Base-by-base conservation (phyloP, 2,888 invertebrate genomes). In the Philereme transversata region DNA sequence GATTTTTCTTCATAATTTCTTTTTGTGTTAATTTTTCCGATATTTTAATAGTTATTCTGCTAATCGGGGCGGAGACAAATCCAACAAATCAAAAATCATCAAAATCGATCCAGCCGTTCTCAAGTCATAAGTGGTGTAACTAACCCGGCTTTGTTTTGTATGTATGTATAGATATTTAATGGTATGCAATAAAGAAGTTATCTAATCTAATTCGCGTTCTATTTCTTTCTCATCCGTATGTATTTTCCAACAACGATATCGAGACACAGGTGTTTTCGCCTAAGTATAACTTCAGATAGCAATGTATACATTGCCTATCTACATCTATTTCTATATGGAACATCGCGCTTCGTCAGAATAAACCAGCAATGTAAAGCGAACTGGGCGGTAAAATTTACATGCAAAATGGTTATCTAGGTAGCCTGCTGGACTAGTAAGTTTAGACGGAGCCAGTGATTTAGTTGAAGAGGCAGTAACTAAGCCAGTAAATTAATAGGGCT, bases 301-400 rank as follows among this genome's bases (percentile, higher is more conserved):
- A 64, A 69, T 69, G 62, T 65, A 69, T 68, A 67, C 69, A 68
- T 69, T 63, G 60, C 65, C 65, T 60, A 65, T 62, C 60, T 65
- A 60, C 34, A 51, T 43, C 69, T 50, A 51, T 64, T 58, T 56
- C 57, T 60, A 57, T 68, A 68, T 63, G 22, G 22, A 22, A 22
- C 22, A 22, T 22, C 22, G 22, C 64, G 62, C 68, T 60, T 60
- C 51, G 53, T 41, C 57, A 45, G 62, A 57, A 47, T 70, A 56
- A 58, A 62, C 65, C 63, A 11, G 69, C 61, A 66, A 70, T 70
- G 68, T 64, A 65, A 64, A 62, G 68, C 54, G 68, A 77, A 73
- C 71, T 69, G 69, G 61, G 66, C 50, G 67, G 65, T 22, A 22
- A 22, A 76, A 80, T 81, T 78, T 74, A 74, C 74, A 78, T 73